A percentile compares a stretch with the other conserved stretches of the same genome.
Conservation (phyloP, 2,113 vertebrate species). For the Clinocottus analis region DNA sequence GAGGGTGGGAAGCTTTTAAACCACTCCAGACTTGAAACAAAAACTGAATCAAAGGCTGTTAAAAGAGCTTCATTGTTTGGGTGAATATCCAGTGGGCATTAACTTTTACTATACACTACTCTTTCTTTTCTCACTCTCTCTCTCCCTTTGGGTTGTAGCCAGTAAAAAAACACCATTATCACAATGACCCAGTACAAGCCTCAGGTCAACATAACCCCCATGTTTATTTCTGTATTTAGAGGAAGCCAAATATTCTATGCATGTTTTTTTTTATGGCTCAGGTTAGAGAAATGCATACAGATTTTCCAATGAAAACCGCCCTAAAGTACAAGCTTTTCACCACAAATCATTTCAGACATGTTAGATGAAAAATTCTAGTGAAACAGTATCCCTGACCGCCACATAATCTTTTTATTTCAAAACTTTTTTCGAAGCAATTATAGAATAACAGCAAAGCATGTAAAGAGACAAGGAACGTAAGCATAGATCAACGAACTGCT, state of each 20-base stretch:
- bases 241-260: not conserved
- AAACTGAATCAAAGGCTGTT: slow-evolving; percentile 25
- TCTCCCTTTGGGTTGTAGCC: not conserved
- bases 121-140: no score
- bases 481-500: not conserved
- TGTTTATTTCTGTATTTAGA: slow-evolving; percentile 1
- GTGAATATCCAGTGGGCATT: slow-evolving; percentile 19
- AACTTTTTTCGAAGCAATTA: not conserved
- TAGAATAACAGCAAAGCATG: not conserved
- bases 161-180: not conserved
- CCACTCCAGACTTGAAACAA: slow-evolving; percentile 1
- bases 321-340: not conserved
- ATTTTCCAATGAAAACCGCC: not conserved
- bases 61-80: slow-evolving; percentile 9
- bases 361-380: not conserved
- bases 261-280: not conserved
- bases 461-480: not conserved
- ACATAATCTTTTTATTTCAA: not conserved
- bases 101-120: not conserved
- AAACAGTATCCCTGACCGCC: not conserved
- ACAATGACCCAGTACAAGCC: not conserved
- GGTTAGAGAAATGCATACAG: not conserved
- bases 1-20: slow-evolving; percentile 13
- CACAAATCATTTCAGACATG: not conserved
- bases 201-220: slow-evolving; percentile 7